These are phyloP conservation scores for Poeciliopsis presidionis DNA, from an alignment of 2,797 vertebrate genomes.

Conservation along the genomic window DNA sequence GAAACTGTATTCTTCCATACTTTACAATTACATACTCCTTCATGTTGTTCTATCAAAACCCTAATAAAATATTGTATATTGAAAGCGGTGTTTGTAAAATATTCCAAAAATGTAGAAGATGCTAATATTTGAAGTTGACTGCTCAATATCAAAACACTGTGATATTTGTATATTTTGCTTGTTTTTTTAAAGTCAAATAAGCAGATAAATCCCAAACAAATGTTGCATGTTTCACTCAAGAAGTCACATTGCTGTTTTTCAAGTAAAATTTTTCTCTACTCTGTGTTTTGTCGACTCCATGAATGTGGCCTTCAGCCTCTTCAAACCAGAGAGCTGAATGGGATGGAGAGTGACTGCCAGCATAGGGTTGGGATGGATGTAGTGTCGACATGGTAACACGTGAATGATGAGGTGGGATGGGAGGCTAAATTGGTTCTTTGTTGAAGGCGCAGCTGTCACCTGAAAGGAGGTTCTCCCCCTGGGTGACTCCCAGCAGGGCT, in stretches of 20 bases:
- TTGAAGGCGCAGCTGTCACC: slow-evolving; percentile 74
- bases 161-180: neutral
- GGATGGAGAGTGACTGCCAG: slow-evolving; percentile 50
- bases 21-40: neutral
- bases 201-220: neutral
- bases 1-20: too few species aligned
- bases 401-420: slow-evolving; percentile 64
- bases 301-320: slow-evolving; percentile 24
- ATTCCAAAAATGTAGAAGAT: too few species aligned
- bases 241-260: neutral
- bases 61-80: too few species aligned
- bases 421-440: slow-evolving; percentile 74
- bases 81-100: too few species aligned
- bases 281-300: neutral
- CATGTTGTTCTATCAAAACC: neutral
- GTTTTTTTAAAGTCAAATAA: neutral
- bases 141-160: too few species aligned
- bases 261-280: neutral
- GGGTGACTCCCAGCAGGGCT: slow-evolving; percentile 64
- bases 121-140: too few species aligned
- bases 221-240: neutral
- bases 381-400: slow-evolving; percentile 74
- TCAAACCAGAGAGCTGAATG: slow-evolving; percentile 37
- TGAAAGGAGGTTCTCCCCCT: slow-evolving; percentile 59
- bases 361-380: slow-evolving; percentile 72